These are phyloP conservation scores for Eira barbara DNA, from an alignment of 2,113 vertebrate species.

Conservation along the genomic window DNA sequence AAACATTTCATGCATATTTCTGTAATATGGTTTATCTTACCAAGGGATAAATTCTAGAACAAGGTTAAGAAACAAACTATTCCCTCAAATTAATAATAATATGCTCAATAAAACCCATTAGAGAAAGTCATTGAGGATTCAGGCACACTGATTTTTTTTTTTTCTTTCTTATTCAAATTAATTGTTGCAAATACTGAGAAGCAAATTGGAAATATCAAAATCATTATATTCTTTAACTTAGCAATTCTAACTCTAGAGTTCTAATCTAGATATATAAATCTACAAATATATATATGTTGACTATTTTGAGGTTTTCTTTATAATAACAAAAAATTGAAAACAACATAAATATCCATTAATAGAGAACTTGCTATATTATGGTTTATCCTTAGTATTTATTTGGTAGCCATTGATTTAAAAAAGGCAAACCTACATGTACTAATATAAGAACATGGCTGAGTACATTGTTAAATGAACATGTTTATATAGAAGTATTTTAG, in stretches of 20 bases:
- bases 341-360: not conserved
- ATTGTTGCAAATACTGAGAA: conserved; percentile 41
- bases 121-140: not conserved
- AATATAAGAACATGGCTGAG: not conserved
- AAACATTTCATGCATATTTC: not conserved
- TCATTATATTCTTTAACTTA: not conserved
- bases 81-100: conserved; percentile 25
- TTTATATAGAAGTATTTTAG: not conserved
- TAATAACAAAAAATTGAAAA: not conserved
- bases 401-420: not conserved
- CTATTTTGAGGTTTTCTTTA: not conserved
- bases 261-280: conserved; percentile 2
- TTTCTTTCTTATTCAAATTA: conserved; percentile 12
- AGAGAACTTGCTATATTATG: not conserved
- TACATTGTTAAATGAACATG: conserved; percentile 16
- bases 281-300: not conserved
- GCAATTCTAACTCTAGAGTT: not conserved
- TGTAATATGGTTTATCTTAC: not conserved
- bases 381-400: not conserved
- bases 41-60: not conserved
- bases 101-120: not conserved
- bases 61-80: not conserved
- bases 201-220: conserved; percentile 34
- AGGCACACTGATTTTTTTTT: not conserved
- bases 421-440: not conserved